Conservation (phyloP, 2,888 invertebrate genomes). For the Latrodectus elegans region DNA sequence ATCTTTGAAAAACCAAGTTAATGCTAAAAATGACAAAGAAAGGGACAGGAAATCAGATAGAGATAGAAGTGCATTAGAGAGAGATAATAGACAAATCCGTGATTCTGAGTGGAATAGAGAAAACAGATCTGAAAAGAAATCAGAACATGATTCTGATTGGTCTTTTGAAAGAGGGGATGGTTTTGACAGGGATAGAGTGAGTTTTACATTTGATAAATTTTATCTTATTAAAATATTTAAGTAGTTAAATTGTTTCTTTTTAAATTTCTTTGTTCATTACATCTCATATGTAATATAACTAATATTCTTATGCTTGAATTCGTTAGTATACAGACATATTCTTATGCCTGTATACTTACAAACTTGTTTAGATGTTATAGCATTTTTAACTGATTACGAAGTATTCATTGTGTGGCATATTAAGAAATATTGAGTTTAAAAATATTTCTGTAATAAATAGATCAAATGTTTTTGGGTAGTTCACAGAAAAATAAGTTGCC, state of each 20-base stretch:
- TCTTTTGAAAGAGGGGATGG: conserved; percentile 61
- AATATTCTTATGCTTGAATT: too few species aligned
- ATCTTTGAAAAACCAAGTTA: conserved; percentile 28
- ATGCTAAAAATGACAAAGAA: conserved; percentile 58
- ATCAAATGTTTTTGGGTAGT: too few species aligned
- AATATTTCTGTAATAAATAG: too few species aligned
- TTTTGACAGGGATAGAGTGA: conserved; percentile 70
- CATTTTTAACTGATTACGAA: too few species aligned
- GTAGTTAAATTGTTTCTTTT: neutral
- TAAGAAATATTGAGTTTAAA: too few species aligned
- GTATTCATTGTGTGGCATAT: too few species aligned
- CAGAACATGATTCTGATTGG: conserved; percentile 68
- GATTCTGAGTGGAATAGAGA: conserved; percentile 66
- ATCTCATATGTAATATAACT: too few species aligned
- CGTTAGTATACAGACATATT: too few species aligned
- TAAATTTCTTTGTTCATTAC: neutral
- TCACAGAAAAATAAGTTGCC: too few species aligned
- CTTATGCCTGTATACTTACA: too few species aligned
- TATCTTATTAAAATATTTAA: neutral
- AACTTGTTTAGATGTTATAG: too few species aligned
- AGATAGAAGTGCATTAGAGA: conserved; percentile 60
- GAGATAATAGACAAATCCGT: conserved; percentile 61
- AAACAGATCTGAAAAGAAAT: conserved; percentile 52
- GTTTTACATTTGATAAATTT: neutral
- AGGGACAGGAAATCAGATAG: conserved; percentile 66